phyloP scores from a whole-genome alignment of 2,888 invertebrate genomes.

The Reticulitermes lucifugus region DNA sequence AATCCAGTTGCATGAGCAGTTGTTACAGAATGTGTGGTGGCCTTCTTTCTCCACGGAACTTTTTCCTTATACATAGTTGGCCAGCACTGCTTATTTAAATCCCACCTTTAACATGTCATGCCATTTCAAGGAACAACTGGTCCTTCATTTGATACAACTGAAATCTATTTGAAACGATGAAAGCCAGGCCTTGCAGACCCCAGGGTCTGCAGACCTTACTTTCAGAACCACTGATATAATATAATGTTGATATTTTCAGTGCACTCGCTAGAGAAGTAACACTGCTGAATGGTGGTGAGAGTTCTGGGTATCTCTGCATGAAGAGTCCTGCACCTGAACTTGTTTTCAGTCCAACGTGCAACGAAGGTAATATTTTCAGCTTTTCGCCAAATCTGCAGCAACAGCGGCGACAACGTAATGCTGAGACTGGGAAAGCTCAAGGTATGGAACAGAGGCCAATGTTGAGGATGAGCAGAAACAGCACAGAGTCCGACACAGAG shows the following conservation, averaged over 20 bases:
- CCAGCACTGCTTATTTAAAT: too few relatives aligned
- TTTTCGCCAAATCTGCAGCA: constrained; percentile 60
- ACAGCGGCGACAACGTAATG: constrained; percentile 2
- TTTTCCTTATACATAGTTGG: too few relatives aligned
- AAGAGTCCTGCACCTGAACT: constrained; percentile 61
- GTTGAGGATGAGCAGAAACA: constrained; percentile 38
- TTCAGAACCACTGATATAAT: too few relatives aligned
- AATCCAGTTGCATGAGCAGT: too few relatives aligned
- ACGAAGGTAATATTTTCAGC: constrained; percentile 64
- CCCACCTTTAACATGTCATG: too few relatives aligned
- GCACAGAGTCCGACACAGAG: constrained; percentile 36
- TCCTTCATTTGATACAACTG: too few relatives aligned
- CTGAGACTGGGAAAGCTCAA: constrained; percentile 27
- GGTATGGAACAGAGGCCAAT: constrained; percentile 47
- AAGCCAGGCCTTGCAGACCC: too few relatives aligned
- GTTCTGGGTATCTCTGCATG: constrained; percentile 74
- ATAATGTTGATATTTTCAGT: background rate
- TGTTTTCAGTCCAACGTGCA: constrained; percentile 70
- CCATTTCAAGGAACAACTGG: too few relatives aligned
- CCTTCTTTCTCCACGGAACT: too few relatives aligned
- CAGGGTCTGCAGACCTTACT: too few relatives aligned
- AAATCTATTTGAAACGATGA: too few relatives aligned
- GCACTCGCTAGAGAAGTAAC: background rate
- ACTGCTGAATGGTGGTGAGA: constrained; percentile 61
- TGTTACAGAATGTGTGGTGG: too few relatives aligned